Conservation (phyloP, 2,113 vertebrate genomes). For the Sorex fumeus region DNA sequence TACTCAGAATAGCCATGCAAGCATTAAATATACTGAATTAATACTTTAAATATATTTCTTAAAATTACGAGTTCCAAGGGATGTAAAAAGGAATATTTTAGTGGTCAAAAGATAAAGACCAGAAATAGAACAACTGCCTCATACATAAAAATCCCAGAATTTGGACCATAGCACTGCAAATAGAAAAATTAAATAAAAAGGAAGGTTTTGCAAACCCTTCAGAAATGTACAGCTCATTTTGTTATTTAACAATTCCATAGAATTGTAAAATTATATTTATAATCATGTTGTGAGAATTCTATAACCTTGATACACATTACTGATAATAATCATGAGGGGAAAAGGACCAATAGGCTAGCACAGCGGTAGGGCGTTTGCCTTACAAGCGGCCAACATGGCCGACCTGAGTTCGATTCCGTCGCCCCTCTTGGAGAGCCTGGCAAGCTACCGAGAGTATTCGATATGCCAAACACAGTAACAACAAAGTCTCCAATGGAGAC, state of each 20-base stretch:
- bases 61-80: not conserved
- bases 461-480: too few relatives aligned
- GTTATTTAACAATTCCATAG: not conserved
- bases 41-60: not conserved
- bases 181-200: too few relatives aligned
- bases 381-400: too few relatives aligned
- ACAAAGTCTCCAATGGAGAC: too few relatives aligned
- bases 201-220: not conserved
- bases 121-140: too few relatives aligned
- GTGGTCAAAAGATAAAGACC: too few relatives aligned
- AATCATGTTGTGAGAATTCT: slow-evolving; percentile 35
- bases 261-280: not conserved
- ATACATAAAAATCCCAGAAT: too few relatives aligned
- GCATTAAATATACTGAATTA: slow-evolving; percentile 28
- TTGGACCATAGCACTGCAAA: too few relatives aligned
- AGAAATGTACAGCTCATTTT: not conserved
- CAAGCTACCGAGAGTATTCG: too few relatives aligned
- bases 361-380: not conserved
- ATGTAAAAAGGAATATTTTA: not conserved
- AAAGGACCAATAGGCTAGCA: not conserved
- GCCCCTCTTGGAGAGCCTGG: too few relatives aligned
- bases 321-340: not conserved
- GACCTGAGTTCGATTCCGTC: too few relatives aligned
- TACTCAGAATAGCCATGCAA: not conserved
- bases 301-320: not conserved